Conservation (phyloP, 2,113 vertebrate species). For the Emydocephalus ijimae region DNA sequence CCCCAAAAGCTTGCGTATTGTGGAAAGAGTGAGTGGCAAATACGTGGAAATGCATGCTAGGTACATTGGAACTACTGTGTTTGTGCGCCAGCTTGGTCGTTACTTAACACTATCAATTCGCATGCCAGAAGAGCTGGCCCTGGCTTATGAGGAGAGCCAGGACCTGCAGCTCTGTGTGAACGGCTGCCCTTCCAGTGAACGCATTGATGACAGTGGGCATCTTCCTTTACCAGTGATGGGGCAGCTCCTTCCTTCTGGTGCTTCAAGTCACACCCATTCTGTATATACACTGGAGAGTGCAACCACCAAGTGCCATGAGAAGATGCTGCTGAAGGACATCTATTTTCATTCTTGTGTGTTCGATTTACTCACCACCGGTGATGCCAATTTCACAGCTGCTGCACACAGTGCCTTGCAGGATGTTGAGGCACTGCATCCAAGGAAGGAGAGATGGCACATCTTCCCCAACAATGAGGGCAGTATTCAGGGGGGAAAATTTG, state of each 20-base stretch:
- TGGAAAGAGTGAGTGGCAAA: conserved; percentile 80
- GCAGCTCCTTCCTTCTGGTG: conserved; percentile 40
- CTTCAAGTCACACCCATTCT: conserved; percentile 44
- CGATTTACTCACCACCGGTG: conserved; percentile 94
- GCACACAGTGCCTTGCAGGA: conserved; percentile 90
- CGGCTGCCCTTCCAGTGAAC: conserved; percentile 85
- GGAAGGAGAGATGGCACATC: conserved; percentile 86
- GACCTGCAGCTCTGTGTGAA: conserved; percentile 95
- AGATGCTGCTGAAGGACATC: conserved; percentile 87
- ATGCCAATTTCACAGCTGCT: conserved; percentile 89
- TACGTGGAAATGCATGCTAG: conserved; percentile 87
- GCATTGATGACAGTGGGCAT: conserved; percentile 80
- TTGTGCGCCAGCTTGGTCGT: conserved; percentile 85
- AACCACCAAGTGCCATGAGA: conserved; percentile 81
- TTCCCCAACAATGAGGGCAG: conserved; percentile 69
- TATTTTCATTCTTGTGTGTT: conserved; percentile 96
- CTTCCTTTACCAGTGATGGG: conserved; percentile 66
- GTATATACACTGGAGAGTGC: conserved; percentile 79
- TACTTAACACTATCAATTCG: conserved; percentile 90
- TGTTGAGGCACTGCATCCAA: conserved; percentile 86
- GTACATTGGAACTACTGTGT: conserved; percentile 89
- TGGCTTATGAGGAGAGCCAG: conserved; percentile 87
- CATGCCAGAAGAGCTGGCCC: conserved; percentile 84
- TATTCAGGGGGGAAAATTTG: conserved; percentile 9
- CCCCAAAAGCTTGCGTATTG: conserved; percentile 79